phyloP scores from a whole-genome alignment of 1,140 invertebrate species.

The Schlechtendalia chinensis region DNA sequence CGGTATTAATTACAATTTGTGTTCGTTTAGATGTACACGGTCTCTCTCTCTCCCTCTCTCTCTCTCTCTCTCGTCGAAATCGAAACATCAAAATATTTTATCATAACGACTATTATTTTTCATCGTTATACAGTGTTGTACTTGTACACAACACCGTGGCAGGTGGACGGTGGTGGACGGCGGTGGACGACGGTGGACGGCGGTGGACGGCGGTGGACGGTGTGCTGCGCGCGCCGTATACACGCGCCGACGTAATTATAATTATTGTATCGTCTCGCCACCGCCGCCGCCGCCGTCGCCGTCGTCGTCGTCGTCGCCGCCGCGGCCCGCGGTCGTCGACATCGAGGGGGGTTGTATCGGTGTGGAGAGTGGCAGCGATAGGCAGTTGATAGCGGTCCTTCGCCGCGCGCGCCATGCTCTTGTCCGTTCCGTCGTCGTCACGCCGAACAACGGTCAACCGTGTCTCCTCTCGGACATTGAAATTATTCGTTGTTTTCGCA shows the following conservation, averaged over 20 bases:
- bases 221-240: constrained; percentile 30
- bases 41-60: too few relatives aligned
- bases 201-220: background rate
- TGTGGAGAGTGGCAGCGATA: background rate
- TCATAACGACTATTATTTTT: constrained; percentile 18
- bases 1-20: too few relatives aligned
- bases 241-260: constrained; percentile 36
- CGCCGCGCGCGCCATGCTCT: background rate
- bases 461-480: too few relatives aligned
- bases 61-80: too few relatives aligned
- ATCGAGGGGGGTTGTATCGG: constrained; percentile 28
- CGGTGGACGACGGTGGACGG: background rate
- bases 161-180: background rate
- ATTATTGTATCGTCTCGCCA: constrained; percentile 27
- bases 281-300: constrained; percentile 9
- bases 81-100: constrained; percentile 22
- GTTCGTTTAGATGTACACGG: too few relatives aligned
- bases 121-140: background rate
- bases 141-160: too few relatives aligned
- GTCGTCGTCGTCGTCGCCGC: background rate
- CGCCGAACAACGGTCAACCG: background rate
- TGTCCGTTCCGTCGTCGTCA: background rate
- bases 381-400: constrained; percentile 32
- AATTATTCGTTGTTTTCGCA: too few relatives aligned
- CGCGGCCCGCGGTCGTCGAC: background rate